These are phyloP conservation scores for Alauda arvensis DNA, from an alignment of 2,797 vertebrate genomes.

Conservation along the genomic window DNA sequence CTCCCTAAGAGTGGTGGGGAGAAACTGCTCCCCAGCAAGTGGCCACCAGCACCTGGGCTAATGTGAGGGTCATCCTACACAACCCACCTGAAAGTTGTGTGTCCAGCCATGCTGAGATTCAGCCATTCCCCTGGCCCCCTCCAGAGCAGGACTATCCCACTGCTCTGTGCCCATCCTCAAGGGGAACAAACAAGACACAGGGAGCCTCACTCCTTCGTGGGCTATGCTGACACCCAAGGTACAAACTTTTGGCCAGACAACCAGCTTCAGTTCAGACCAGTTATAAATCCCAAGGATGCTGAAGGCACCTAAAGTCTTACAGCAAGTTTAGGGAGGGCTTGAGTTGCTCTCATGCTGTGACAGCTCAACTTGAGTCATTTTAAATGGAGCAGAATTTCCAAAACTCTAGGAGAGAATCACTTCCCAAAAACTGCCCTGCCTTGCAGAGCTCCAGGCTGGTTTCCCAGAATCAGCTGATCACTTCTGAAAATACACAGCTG, in stretches of 20 bases:
- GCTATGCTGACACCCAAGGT: not conserved
- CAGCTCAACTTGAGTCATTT: not conserved
- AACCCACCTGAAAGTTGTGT: not conserved
- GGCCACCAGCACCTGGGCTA: rapidly evolving
- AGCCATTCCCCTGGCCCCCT: not conserved
- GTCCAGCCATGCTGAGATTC: rapidly evolving
- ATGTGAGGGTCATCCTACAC: rapidly evolving
- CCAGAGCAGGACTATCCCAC: not conserved
- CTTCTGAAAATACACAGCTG: not conserved
- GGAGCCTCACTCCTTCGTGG: rapidly evolving
- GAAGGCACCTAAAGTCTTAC: not conserved
- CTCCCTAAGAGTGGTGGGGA: rapidly evolving
- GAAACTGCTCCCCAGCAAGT: not conserved
- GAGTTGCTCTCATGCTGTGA: not conserved
- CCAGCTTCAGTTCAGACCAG: not conserved
- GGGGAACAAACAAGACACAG: rapidly evolving
- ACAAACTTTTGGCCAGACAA: not conserved
- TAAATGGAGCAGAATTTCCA: not conserved
- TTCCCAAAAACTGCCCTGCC: not conserved
- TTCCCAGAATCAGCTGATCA: not conserved
- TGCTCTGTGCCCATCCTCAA: rapidly evolving
- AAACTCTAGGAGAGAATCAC: not conserved
- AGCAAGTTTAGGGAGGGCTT: not conserved
- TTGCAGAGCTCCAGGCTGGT: not conserved
- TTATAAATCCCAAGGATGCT: not conserved